Percentiles rank a stretch among this genome's conserved stretches.
Conservation (phyloP, 2,888 invertebrate genomes). For the Macrosiphum euphorbiae region DNA sequence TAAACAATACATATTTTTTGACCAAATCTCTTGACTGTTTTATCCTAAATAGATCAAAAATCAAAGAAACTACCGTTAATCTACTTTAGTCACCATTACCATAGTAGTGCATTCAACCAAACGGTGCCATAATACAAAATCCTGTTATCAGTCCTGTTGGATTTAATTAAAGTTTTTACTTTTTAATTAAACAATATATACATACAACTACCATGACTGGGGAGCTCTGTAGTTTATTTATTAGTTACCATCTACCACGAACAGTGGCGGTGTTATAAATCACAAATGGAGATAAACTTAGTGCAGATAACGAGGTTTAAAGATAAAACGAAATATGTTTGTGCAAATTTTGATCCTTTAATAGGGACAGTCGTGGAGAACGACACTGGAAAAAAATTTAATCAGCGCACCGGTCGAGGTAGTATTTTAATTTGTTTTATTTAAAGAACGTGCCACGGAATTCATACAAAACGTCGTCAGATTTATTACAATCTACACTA, state of each 20-base stretch:
- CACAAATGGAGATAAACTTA: slow-evolving; percentile 26
- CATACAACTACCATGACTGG: slow-evolving; percentile 15
- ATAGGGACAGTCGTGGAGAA: not conserved
- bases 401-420: not conserved
- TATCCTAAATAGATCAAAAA: not conserved
- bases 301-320: slow-evolving; percentile 47
- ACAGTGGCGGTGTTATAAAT: slow-evolving; percentile 13
- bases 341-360: slow-evolving; percentile 39
- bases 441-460: not conserved
- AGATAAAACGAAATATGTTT: slow-evolving; percentile 29
- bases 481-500: not conserved
- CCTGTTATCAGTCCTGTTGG: slow-evolving; percentile 2
- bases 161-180: slow-evolving; percentile 59
- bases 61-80: not conserved
- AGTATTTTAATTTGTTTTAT: not conserved
- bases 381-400: not conserved
- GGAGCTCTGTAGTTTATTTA: slow-evolving; percentile 35
- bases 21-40: not conserved
- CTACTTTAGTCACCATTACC: not conserved
- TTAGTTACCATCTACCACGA: not conserved
- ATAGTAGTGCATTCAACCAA: not conserved
- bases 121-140: not conserved
- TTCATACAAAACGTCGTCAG: not conserved
- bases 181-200: slow-evolving; percentile 62
- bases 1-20: not conserved